Evolutionary conservation across 1,140 invertebrate genomes (phyloP), one percentile per base, ranked within the genome.

Genomic region (Tetramorium alpestre): DNA sequence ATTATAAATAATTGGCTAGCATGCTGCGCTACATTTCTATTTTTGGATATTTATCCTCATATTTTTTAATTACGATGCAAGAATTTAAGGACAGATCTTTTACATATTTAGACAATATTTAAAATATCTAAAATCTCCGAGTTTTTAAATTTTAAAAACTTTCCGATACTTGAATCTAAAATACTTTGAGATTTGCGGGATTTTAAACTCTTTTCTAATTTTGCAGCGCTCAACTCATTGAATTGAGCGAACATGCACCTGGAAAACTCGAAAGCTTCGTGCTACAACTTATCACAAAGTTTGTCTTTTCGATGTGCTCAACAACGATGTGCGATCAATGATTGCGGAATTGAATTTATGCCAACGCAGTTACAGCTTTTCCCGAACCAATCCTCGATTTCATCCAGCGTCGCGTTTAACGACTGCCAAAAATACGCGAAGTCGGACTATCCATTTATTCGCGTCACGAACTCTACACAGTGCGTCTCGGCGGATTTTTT

Each of bases 401-500:
- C 44, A 62, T 77, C 47, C 11, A n/a, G 47, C 60, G 33, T 22
- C 44, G 25, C 75, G 44, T 65, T 69, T 41, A 77, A 77, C 72
- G 72, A 51, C 41, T 49, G 58, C 56, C 72, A 56, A 65, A 64
- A 77, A 85, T 77, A 77, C 82, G 44, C 72, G 13, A 85, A 85
- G 60, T 85, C 73, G 72, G 47, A 33, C 56, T 64, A 64, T 85
- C 47, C 82, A 51, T 85, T 85, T 76, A 78, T 85, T 78, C 82
- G 49, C 82, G 70, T 85, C 58, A 64, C 56, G 60, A 78, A 54
- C 22, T 25, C 51, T 11, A 38, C 41, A 5, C 33, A 7, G 38
- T 65, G 75, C 33, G 58, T 85, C 62, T 85, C 72, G 28, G 60
- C 47, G 49, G 25, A 85, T 85, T 78, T 85, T 64, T 65, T 62